These are phyloP conservation scores for Sceloporus tristichus DNA, from an alignment of 2,113 vertebrate species.

Conservation along the genomic window DNA sequence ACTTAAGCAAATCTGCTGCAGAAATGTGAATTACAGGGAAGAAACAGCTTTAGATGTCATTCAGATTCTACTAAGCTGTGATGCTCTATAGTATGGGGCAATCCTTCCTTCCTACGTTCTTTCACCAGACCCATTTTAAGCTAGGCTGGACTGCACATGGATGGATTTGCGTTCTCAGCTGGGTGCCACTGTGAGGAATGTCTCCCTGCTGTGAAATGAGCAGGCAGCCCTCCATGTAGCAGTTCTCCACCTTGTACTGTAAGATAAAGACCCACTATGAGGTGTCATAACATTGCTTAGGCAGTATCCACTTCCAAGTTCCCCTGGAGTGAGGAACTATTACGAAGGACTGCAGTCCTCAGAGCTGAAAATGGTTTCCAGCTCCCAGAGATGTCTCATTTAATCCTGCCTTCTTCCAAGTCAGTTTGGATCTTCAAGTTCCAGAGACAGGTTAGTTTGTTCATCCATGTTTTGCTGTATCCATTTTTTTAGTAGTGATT, in stretches of 20 bases:
- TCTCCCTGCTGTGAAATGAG: conserved; percentile 37
- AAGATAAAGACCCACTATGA: neutral
- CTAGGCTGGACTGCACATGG: neutral
- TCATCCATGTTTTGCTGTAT: neutral
- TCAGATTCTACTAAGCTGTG: neutral
- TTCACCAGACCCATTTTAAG: accelerated
- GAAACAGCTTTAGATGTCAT: neutral
- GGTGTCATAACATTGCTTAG: neutral
- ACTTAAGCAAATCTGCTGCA: neutral
- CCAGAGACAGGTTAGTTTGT: neutral
- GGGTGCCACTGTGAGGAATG: conserved; percentile 43
- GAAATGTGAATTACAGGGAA: neutral
- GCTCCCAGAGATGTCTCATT: conserved; percentile 29
- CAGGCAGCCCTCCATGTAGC: neutral
- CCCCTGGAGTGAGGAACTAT: conserved; percentile 18
- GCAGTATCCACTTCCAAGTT: conserved; percentile 41
- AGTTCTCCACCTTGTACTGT: accelerated
- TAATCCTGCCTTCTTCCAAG: neutral
- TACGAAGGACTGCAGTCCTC: neutral
- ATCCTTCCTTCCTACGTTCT: accelerated
- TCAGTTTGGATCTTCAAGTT: neutral
- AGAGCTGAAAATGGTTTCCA: conserved; percentile 38
- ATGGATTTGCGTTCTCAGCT: conserved; percentile 18
- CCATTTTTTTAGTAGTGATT: no score
- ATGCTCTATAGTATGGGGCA: neutral